Evolutionary conservation across 2,113 vertebrate species (phyloP), one percentile per base, ranked within the genome.

Genomic region (Stercorarius parasiticus): DNA sequence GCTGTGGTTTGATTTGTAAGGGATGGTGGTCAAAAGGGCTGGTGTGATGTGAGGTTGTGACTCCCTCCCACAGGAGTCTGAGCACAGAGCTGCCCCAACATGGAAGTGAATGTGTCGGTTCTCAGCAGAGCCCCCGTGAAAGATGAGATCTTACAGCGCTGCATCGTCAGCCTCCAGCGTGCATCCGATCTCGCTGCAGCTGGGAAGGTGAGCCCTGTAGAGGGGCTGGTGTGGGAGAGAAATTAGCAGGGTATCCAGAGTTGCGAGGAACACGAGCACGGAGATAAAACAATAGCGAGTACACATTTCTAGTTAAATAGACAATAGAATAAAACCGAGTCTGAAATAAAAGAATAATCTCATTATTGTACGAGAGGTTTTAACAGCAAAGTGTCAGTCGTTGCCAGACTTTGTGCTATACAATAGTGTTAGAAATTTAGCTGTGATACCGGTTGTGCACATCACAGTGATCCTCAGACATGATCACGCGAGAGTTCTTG

Each of bases 121-220:
- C 58, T 72, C 23, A 5, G 16, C 1, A 0, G 40, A 50, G 13
- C n/a, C 19, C 30, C 14, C 5, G 1, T 8, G 3, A 1, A 16
- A 6, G 13, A 5, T 0, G 6, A n/a, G 49, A 23, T 11, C 53
- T n/a, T 18, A 2, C 23, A 6, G n/a, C 7, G 11, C 82, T 29
- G 15, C 50, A 16, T 36, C 12, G 1, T 34, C 62, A 25, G 3
- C 59, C 61, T 27, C 36, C 72, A 25, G 38, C 0, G 2, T 12
- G 56, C 49, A 18, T 29, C 76, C 14, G 1, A 15, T 19, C 50
- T 61, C 83, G 3, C 45, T 5, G 4, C 15, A 3, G n/a, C 32
- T 11, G 30, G 1, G 11, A 34, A 36, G 27, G 43, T 2, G 13
- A 49, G 34, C 56, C 40, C 49, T 6, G 6, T 21, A 3, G 1